These are phyloP conservation scores for Poecilobothrus nobilitatus DNA, from an alignment of 2,888 invertebrate genomes.

Conservation along the genomic window DNA sequence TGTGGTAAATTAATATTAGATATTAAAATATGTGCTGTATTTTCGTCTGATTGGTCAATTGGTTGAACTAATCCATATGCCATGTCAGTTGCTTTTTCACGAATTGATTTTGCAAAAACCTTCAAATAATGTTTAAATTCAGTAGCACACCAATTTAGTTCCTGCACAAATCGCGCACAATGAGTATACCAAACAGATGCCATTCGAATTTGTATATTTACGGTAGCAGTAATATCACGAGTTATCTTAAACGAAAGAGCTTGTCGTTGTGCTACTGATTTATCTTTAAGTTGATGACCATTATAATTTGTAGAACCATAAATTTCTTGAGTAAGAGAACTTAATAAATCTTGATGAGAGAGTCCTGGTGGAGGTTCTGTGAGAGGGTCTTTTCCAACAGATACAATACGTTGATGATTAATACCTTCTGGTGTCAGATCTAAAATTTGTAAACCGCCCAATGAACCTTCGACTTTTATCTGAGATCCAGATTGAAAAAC, in stretches of 20 bases:
- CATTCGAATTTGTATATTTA: conserved; percentile 51
- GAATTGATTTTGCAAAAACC: conserved; percentile 75
- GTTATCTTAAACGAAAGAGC: conserved; percentile 42
- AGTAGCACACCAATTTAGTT: conserved; percentile 78
- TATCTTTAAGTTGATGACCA: conserved; percentile 35
- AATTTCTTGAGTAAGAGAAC: conserved; percentile 40
- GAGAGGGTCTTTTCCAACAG: conserved; percentile 70
- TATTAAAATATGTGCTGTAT: not conserved
- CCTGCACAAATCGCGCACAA: conserved; percentile 75
- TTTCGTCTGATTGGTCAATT: conserved; percentile 29
- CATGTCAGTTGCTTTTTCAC: conserved; percentile 87
- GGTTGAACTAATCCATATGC: conserved; percentile 80
- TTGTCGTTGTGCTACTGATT: conserved; percentile 36
- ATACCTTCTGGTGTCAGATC: conserved; percentile 80
- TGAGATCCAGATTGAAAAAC: conserved; percentile 54
- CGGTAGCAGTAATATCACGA: conserved; percentile 34
- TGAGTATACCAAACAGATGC: conserved; percentile 92
- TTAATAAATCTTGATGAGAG: conserved; percentile 32
- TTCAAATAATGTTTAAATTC: conserved; percentile 76
- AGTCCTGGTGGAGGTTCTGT: conserved; percentile 43
- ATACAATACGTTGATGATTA: conserved; percentile 74
- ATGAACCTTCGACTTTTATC: conserved; percentile 69
- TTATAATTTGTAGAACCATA: conserved; percentile 38
- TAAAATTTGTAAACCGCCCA: conserved; percentile 84
- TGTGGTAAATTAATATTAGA: not conserved